Evolutionary conservation across 2,113 vertebrate genomes (phyloP).

Genomic region (Sigmodon hispidus): DNA sequence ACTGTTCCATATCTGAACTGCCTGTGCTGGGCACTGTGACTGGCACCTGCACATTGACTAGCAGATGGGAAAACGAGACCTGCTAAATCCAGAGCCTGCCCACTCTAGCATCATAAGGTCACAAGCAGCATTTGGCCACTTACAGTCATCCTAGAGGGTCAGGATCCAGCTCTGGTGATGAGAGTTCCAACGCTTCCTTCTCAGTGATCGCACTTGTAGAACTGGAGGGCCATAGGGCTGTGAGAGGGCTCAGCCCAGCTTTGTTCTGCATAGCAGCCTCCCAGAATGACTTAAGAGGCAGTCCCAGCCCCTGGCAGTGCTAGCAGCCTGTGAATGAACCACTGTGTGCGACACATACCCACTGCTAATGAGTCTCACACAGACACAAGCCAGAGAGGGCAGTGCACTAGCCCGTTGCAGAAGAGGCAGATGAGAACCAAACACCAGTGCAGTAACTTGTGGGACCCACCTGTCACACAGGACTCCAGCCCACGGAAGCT

Average conservation of each 20-base stretch:
- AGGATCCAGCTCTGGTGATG: background rate
- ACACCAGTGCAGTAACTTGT: accelerated
- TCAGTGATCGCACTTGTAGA: background rate
- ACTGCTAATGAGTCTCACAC: conserved; percentile 67
- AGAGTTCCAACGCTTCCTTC: background rate
- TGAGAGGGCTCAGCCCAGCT: conserved; percentile 5
- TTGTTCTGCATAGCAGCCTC: background rate
- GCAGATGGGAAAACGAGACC: conserved; percentile 64
- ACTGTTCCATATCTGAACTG: accelerated
- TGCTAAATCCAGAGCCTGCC: conserved; percentile 40
- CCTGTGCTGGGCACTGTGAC: background rate
- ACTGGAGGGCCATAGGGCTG: background rate
- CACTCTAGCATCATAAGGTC: conserved; percentile 25
- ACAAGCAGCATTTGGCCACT: background rate
- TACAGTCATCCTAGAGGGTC: background rate
- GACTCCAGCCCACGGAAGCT: background rate
- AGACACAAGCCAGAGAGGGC: background rate
- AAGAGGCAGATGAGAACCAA: background rate
- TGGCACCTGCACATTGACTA: background rate
- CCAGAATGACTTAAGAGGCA: background rate
- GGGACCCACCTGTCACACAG: background rate
- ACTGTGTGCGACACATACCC: conserved; percentile 71
- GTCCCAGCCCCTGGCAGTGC: conserved; percentile 32
- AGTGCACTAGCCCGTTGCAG: background rate
- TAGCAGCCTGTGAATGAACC: conserved; percentile 55